Conservation (phyloP, 1,140 invertebrate species). For the Aphis craccivora region DNA sequence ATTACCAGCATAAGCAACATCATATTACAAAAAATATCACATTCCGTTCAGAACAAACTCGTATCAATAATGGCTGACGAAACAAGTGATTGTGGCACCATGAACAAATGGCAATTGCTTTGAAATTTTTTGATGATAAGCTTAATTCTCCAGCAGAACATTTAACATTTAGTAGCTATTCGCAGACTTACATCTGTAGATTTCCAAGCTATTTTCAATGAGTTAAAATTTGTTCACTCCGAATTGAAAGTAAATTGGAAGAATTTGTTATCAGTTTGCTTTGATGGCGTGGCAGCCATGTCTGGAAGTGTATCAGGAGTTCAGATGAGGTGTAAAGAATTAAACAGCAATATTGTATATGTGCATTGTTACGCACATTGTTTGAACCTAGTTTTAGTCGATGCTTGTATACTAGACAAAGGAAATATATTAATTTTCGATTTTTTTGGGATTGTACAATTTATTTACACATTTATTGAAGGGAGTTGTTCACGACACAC, state of each 20-base stretch:
- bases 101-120: slow-evolving; percentile 52
- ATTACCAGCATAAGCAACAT: slow-evolving; percentile 47
- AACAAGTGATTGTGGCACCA: slow-evolving; percentile 52
- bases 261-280: slow-evolving; percentile 51
- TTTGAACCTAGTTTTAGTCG: slow-evolving; percentile 49
- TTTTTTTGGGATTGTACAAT: slow-evolving; percentile 57
- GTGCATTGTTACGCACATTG: slow-evolving; percentile 59
- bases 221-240: slow-evolving; percentile 36
- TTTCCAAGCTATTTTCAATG: slow-evolving; percentile 18
- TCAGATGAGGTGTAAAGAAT: slow-evolving; percentile 54
- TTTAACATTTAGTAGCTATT: slow-evolving; percentile 49
- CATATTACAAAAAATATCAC: slow-evolving; percentile 47
- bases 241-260: slow-evolving; percentile 45
- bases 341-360: slow-evolving; percentile 43
- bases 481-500: slow-evolving; percentile 59
- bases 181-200: slow-evolving; percentile 35
- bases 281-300: slow-evolving; percentile 58
- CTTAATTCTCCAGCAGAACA: slow-evolving; percentile 38
- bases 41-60: background rate
- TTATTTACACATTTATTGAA: slow-evolving; percentile 59
- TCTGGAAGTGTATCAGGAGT: slow-evolving; percentile 50
- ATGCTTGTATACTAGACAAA: slow-evolving; percentile 47
- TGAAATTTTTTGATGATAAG: slow-evolving; percentile 54
- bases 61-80: slow-evolving; percentile 56
- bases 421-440: slow-evolving; percentile 44